phyloP scores from a whole-genome alignment of 2,113 vertebrate genomes.

The Rhea pennata region DNA sequence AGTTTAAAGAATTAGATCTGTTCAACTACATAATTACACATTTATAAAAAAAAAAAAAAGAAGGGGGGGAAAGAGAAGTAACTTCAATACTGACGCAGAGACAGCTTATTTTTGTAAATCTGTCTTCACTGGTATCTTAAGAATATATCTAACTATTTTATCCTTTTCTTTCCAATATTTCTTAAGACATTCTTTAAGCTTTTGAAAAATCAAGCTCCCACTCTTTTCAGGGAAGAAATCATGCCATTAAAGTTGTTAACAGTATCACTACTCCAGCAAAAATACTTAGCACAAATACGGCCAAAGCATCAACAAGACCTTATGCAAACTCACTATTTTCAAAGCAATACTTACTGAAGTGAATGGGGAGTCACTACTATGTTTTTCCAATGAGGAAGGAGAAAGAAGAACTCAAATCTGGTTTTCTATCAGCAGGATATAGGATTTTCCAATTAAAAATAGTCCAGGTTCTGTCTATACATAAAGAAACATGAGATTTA shows the following conservation, averaged over 20 bases:
- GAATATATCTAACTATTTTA: background rate
- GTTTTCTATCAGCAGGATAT: background rate
- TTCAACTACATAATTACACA: rapidly evolving
- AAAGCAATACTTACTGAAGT: slow-evolving; percentile 52
- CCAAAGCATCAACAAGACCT: background rate
- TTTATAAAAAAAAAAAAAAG: background rate
- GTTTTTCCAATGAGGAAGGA: background rate
- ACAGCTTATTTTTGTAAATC: background rate
- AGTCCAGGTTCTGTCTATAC: background rate
- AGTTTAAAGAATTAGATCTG: background rate
- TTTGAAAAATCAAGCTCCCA: background rate
- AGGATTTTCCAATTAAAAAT: background rate
- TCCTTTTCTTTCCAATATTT: background rate
- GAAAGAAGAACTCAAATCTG: background rate
- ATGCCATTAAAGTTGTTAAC: background rate
- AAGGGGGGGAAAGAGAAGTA: too few species aligned
- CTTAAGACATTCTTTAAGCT: rapidly evolving
- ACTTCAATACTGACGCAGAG: background rate
- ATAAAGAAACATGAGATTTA: background rate
- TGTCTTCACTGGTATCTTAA: background rate
- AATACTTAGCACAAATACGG: background rate
- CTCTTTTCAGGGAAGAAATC: background rate
- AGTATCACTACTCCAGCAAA: background rate
- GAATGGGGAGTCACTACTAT: slow-evolving; percentile 8
- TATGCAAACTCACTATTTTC: background rate